These are phyloP conservation scores for Drosophila pseudoananassae DNA, from an alignment of 1,140 invertebrate species.

Conservation along the genomic window DNA sequence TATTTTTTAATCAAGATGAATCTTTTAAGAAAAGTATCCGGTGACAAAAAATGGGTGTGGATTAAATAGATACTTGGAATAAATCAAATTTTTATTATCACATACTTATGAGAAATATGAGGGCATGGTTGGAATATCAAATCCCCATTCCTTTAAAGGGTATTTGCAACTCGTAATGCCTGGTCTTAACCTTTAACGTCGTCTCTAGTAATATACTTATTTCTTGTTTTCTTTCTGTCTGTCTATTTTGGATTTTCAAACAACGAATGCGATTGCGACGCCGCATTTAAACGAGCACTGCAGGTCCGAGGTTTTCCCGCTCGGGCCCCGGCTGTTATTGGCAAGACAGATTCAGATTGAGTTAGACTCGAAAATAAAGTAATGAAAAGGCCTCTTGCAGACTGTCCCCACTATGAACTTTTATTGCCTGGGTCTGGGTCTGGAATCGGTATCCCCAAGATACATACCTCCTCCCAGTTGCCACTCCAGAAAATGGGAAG, in stretches of 20 bases:
- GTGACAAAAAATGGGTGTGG: constrained; percentile 19
- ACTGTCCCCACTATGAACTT: constrained; percentile 21
- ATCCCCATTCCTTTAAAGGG: background rate
- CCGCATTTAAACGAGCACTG: constrained; percentile 48
- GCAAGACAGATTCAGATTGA: constrained; percentile 51
- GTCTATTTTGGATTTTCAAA: constrained; percentile 48
- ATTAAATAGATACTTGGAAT: constrained; percentile 15
- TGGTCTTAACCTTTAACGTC: constrained; percentile 14
- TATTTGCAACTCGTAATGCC: background rate
- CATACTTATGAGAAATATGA: constrained; percentile 15
- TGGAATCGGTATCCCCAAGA: constrained; percentile 8
- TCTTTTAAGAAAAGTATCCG: constrained; percentile 28
- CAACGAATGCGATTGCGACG: constrained; percentile 49
- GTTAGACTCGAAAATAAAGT: constrained; percentile 52
- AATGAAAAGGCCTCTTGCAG: constrained; percentile 40
- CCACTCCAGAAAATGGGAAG: background rate
- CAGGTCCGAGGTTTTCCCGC: constrained; percentile 21
- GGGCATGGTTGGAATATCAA: background rate
- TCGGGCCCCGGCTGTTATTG: constrained; percentile 42
- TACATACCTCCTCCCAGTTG: background rate
- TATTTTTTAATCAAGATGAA: constrained; percentile 1
- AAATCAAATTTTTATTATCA: background rate
- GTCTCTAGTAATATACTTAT: constrained; percentile 46
- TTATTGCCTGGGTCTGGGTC: constrained; percentile 26
- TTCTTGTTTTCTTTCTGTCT: constrained; percentile 50